phyloP scores from a whole-genome alignment of 2,797 vertebrate species.

The Peromyscus nudipes region DNA sequence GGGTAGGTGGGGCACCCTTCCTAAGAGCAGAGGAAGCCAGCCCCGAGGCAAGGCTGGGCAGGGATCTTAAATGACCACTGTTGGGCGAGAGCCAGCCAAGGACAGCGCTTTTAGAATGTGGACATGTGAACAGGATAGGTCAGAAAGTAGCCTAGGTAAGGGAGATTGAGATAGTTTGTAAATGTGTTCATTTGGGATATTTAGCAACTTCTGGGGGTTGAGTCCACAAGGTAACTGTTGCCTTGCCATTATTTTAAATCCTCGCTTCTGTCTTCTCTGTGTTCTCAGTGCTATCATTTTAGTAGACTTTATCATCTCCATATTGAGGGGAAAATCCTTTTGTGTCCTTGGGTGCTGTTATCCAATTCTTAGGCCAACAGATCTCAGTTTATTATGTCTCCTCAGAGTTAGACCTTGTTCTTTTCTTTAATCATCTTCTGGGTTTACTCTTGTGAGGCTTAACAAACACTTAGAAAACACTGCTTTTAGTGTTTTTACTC shows the following conservation, averaged over 20 bases:
- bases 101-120: neutral
- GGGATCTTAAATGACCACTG: neutral
- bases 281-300: neutral
- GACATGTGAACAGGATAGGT: neutral
- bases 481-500: neutral
- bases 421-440: neutral
- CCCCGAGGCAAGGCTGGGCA: neutral
- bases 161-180: neutral
- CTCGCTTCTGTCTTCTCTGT: neutral
- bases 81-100: neutral
- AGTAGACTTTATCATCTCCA: conserved; percentile 27
- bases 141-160: neutral
- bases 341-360: neutral
- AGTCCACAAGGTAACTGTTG: neutral
- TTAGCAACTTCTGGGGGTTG: neutral
- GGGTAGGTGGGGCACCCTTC: neutral
- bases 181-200: neutral
- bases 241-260: neutral
- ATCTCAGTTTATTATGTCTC: neutral
- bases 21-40: neutral
- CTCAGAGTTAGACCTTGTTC: neutral
- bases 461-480: neutral
- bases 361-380: neutral
- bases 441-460: neutral
- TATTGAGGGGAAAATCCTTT: neutral